phyloP scores from a whole-genome alignment of 2,888 invertebrate species.

The Chloromyia formosa region DNA sequence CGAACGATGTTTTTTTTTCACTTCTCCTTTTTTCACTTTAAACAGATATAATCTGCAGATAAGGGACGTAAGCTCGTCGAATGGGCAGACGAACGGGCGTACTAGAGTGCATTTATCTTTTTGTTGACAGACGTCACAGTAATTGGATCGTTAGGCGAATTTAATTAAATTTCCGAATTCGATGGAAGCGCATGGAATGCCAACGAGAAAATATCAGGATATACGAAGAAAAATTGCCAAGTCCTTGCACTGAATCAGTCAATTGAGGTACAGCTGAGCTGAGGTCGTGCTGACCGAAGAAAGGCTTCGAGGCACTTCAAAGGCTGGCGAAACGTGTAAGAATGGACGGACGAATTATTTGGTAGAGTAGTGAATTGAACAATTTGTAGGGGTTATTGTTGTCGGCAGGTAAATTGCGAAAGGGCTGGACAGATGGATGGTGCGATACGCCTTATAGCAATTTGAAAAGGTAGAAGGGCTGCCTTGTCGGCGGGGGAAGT shows the following conservation, averaged over 20 bases:
- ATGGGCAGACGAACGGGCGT: slow-evolving; percentile 22
- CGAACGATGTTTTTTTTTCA: not conserved
- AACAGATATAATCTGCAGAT: slow-evolving; percentile 17
- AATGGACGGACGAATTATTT: not conserved
- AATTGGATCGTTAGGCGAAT: slow-evolving; percentile 43
- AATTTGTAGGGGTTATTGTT: too few species aligned
- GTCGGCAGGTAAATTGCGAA: too few species aligned
- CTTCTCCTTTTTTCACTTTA: not conserved
- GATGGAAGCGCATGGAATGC: slow-evolving; percentile 28
- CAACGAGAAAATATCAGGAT: slow-evolving; percentile 37
- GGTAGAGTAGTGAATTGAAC: too few species aligned
- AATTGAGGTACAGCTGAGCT: too few species aligned
- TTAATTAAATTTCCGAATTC: slow-evolving; percentile 42
- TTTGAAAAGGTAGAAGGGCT: too few species aligned
- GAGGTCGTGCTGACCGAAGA: too few species aligned
- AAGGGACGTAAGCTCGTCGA: slow-evolving; percentile 3
- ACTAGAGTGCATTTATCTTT: slow-evolving; percentile 41
- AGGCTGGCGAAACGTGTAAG: not conserved
- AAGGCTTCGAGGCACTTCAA: too few species aligned
- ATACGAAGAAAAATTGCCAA: not conserved
- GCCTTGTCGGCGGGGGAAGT: too few species aligned
- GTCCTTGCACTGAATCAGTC: too few species aligned
- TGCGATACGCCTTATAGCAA: too few species aligned
- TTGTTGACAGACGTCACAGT: slow-evolving; percentile 42
- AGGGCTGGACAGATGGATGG: too few species aligned